Evolutionary conservation across 2,888 invertebrate genomes (phyloP).

Genomic region (Drosophila flavopinicola): DNA sequence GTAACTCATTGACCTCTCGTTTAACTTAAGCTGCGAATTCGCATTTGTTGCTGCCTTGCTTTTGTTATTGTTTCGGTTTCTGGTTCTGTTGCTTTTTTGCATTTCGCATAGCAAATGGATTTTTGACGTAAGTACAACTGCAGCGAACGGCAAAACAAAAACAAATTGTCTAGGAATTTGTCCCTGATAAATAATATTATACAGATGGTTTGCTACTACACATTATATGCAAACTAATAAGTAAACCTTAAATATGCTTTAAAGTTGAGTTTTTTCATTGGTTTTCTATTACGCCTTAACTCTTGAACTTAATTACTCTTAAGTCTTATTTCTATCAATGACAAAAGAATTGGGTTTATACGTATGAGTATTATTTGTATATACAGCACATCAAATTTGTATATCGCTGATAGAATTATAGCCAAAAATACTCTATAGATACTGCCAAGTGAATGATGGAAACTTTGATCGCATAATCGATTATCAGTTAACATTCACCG

Average conservation of each 20-base stretch:
- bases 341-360: not conserved
- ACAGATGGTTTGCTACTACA: conserved; percentile 3
- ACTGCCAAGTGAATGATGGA: conserved; percentile 16
- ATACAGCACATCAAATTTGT: not conserved
- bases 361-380: too few species aligned
- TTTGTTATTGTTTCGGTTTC: conserved; percentile 28
- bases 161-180: conserved; percentile 29
- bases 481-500: conserved; percentile 47
- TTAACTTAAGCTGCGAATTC: conserved; percentile 56
- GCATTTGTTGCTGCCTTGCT: conserved; percentile 37
- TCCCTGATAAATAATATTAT: conserved; percentile 29
- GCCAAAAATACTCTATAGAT: not conserved
- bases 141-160: conserved; percentile 17
- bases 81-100: conserved; percentile 21
- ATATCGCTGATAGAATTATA: conserved; percentile 1
- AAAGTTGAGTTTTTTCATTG: too few species aligned
- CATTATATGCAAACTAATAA: not conserved
- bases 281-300: too few species aligned
- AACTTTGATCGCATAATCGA: conserved; percentile 3
- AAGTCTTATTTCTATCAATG: not conserved
- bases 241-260: not conserved
- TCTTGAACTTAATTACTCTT: not conserved
- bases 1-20: conserved; percentile 74
- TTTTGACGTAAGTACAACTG: conserved; percentile 52
- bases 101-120: conserved; percentile 65